phyloP scores from a whole-genome alignment of 35 echinoderm and acorn worm species.

The Heliocidaris erythrogramma region DNA sequence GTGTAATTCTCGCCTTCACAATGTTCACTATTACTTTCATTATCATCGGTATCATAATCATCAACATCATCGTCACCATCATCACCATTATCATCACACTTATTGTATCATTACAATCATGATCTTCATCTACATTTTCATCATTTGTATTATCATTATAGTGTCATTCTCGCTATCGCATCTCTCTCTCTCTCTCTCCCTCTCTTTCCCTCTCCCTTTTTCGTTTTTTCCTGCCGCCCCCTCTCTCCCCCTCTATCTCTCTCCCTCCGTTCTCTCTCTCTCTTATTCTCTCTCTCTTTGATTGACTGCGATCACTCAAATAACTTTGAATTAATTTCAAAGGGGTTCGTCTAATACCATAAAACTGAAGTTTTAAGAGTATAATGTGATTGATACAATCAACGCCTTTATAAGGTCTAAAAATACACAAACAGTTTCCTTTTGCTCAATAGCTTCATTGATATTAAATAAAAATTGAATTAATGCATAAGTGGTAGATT shows the following conservation, averaged over 20 bases:
- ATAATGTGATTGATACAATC: too few relatives aligned
- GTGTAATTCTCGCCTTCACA: not conserved
- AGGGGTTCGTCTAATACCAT: too few relatives aligned
- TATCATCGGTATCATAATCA: not conserved
- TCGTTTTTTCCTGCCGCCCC: not conserved
- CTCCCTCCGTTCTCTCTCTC: not conserved
- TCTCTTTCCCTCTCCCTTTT: not conserved
- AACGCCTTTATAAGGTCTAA: too few relatives aligned
- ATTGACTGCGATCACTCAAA: too few relatives aligned
- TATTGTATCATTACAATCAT: not conserved
- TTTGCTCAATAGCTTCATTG: too few relatives aligned
- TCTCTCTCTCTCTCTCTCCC: not conserved
- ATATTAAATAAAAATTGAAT: too few relatives aligned
- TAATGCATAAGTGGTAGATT: too few relatives aligned
- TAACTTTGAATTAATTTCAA: too few relatives aligned
- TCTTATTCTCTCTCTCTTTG: not conserved
- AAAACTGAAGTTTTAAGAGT: too few relatives aligned
- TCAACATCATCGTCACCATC: not conserved
- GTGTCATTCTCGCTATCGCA: not conserved
- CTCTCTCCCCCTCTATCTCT: not conserved
- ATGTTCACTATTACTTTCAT: not conserved
- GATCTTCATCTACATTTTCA: not conserved
- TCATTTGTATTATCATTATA: not conserved
- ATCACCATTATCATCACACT: not conserved
- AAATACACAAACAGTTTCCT: too few relatives aligned